Evolutionary conservation across 1,140 invertebrate species (phyloP).

Genomic region (Bombus huntii): DNA sequence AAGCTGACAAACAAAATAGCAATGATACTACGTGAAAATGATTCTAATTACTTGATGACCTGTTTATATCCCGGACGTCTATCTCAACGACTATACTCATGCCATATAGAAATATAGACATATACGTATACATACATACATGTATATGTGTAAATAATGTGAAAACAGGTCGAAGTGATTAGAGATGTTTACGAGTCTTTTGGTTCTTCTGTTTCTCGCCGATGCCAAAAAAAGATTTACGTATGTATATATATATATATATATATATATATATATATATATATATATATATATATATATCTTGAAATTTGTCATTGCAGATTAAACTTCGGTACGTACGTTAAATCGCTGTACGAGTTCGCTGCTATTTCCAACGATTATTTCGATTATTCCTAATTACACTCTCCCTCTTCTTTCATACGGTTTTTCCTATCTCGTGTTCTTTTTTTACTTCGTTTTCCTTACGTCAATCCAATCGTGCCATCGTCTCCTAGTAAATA

Average conservation of each 20-base stretch:
- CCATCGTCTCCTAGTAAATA: too few species aligned
- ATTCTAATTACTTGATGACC: conserved; percentile 2
- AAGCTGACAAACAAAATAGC: not conserved
- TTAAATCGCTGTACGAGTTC: not conserved
- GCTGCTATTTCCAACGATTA: not conserved
- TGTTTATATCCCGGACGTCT: not conserved
- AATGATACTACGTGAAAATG: not conserved
- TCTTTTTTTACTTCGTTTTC: not conserved
- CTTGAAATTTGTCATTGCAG: too few species aligned
- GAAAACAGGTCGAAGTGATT: not conserved
- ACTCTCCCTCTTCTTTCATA: not conserved
- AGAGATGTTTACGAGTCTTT: not conserved
- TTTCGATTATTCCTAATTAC: too few species aligned
- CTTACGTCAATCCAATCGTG: not conserved
- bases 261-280: not conserved
- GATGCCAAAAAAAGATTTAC: not conserved
- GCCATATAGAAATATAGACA: not conserved
- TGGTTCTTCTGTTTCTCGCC: not conserved
- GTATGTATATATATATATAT: not conserved
- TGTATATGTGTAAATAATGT: not conserved
- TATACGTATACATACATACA: not conserved
- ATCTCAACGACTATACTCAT: conserved; percentile 9
- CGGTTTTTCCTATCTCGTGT: not conserved
- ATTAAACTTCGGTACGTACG: not conserved
- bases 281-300: not conserved